Conservation (phyloP, 2,888 invertebrate species). For the Clunio marinus region DNA sequence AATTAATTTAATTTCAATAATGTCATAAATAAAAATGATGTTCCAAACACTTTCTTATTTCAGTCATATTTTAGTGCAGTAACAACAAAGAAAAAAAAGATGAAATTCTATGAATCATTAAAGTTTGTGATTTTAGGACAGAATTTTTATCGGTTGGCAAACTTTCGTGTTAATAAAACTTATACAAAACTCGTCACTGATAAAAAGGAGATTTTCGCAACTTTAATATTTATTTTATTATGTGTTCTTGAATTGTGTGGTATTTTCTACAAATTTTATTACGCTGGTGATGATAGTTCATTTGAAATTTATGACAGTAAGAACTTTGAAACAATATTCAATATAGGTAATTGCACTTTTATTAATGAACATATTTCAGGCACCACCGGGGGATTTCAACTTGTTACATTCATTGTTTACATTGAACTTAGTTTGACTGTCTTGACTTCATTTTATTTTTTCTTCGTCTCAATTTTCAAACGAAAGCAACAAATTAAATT, state of each 20-base stretch:
- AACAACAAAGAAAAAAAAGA: too few species aligned
- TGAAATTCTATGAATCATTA: too few species aligned
- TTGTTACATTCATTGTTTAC: not conserved
- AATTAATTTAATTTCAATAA: too few species aligned
- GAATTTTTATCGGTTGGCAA: constrained; percentile 1
- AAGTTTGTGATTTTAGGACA: not conserved
- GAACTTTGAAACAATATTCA: too few species aligned
- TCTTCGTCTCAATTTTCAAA: not conserved
- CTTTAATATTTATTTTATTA: not conserved
- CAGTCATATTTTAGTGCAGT: too few species aligned
- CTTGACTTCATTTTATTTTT: constrained; percentile 2
- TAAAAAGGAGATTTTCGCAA: not conserved
- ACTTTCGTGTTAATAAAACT: not conserved
- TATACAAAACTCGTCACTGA: constrained; percentile 5
- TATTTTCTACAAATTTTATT: constrained; percentile 1
- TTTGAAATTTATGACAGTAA: too few species aligned
- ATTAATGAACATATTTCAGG: not conserved
- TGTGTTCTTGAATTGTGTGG: not conserved
- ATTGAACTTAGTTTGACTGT: constrained; percentile 19
- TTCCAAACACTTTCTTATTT: too few species aligned
- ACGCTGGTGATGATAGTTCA: not conserved
- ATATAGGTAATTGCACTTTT: too few species aligned
- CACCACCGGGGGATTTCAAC: not conserved
- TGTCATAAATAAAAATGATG: too few species aligned
- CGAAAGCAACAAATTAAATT: constrained; percentile 22